These are phyloP conservation scores for Acromyrmex charruanus DNA, from an alignment of 1,140 invertebrate genomes.

Conservation along the genomic window DNA sequence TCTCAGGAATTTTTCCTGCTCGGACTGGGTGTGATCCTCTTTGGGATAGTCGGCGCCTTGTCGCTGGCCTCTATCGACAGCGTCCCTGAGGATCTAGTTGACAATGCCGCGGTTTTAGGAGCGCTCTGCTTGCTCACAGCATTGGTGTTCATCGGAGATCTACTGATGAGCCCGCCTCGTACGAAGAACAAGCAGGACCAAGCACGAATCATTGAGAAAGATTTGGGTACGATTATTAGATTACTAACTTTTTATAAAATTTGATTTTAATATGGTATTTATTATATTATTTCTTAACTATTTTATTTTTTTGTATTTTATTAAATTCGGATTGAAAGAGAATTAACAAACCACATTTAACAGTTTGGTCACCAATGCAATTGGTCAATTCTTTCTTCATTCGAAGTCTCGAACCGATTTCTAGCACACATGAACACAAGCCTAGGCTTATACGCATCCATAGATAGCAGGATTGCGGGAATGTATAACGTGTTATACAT, in stretches of 20 bases:
- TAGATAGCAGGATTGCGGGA: too few species aligned
- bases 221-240: conserved; percentile 75
- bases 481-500: too few species aligned
- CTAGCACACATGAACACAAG: too few species aligned
- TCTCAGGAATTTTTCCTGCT: conserved; percentile 89
- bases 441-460: too few species aligned
- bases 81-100: conserved; percentile 89
- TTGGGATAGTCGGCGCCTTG: conserved; percentile 89
- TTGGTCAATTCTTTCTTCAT: too few species aligned
- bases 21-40: conserved; percentile 90
- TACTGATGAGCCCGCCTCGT: conserved; percentile 81
- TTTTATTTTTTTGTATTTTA: too few species aligned
- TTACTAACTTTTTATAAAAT: not conserved
- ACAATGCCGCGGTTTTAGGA: conserved; percentile 91
- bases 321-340: too few species aligned
- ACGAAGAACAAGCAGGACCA: conserved; percentile 78
- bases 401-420: too few species aligned
- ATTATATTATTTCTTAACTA: too few species aligned
- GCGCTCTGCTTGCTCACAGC: conserved; percentile 90
- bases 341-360: too few species aligned
- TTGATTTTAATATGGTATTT: too few species aligned
- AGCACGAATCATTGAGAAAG: conserved; percentile 76
- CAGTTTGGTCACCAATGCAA: too few species aligned
- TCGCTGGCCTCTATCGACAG: conserved; percentile 90
- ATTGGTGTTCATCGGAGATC: conserved; percentile 89